Evolutionary conservation across 2,888 invertebrate species (phyloP), one percentile per base, ranked within the genome.

Genomic region (Leptopterna dolabrata): DNA sequence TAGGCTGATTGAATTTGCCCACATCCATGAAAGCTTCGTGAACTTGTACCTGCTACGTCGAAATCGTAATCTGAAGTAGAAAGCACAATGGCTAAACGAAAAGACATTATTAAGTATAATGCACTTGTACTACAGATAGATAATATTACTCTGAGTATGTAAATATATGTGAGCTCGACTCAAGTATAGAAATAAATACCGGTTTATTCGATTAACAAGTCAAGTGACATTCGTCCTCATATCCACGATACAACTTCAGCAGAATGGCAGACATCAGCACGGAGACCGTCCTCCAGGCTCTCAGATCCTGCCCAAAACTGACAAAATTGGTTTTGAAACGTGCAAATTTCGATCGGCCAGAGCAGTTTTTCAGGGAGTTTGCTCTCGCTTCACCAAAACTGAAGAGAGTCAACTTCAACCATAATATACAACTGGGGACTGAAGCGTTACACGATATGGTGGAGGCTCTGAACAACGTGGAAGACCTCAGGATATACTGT

Each of bases 401-500:
- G n/a, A 73, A 71, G 76, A 36, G 45, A 36, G 47, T 88, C 36
- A 88, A 88, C 51, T 76, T 88, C 70, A 88, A 88, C 80, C 88
- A 88, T 84, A 88, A 86, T 55, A 63, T 88, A 24, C 88, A 88
- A 71, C 73, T 88, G 51, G 85, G 86, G 29, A 88, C 86, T 13
- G 76, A 45, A 14, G 81, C 45, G 14, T 83, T 88, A 13, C 76
- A 47, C 84, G 70, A 76, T 3, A 76, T 88, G 71, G 87, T 88
- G 51, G 51, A 36, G 1, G 55, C 80, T 3, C 36, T 88, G 47
- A 76, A 45, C 29, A 71, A 83, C 24, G 16, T 88, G 45, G 78
- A 41, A 29, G 88, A 88, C 71, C 45, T 88, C 24, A 81, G 88
- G 14, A 86, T 88, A 16, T 88, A 88, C 78, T 88, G 88, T 24